A percentile compares a stretch with the other conserved stretches of the same genome.
Conservation (phyloP, 2,113 vertebrate species). For the Cavia porcellus region DNA sequence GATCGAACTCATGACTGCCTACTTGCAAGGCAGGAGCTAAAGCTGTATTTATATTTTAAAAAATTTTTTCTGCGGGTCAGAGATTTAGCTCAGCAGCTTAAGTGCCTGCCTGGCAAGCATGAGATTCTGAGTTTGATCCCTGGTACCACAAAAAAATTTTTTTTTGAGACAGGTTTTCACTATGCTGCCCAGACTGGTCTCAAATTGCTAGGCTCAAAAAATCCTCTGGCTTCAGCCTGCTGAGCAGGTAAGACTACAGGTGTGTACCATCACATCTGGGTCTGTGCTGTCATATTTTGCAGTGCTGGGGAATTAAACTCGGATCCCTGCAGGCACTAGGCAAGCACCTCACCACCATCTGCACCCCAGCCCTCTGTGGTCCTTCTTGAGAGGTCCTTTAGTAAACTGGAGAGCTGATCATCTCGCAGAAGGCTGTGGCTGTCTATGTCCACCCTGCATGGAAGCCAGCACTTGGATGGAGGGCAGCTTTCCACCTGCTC, state of each 20-base stretch:
- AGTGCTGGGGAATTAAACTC: background rate
- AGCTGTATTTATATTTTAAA: background rate
- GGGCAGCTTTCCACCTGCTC: background rate
- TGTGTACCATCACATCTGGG: background rate
- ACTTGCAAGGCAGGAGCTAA: too few relatives aligned
- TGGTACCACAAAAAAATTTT: too few relatives aligned
- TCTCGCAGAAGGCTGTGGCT: background rate
- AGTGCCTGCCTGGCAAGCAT: too few relatives aligned
- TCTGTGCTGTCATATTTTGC: background rate
- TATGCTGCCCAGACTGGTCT: background rate
- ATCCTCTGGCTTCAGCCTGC: background rate
- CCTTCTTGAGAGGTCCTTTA: background rate
- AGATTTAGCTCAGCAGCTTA: too few relatives aligned
- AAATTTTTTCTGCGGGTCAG: too few relatives aligned
- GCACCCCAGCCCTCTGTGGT: background rate
- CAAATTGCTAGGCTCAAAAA: background rate
- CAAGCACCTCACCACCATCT: background rate
- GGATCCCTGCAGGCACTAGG: background rate
- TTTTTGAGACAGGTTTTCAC: background rate
- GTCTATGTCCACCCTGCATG: background rate
- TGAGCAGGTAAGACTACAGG: background rate
- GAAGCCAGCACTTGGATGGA: background rate
- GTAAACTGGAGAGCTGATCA: background rate
- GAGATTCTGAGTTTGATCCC: too few relatives aligned
- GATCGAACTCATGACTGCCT: too few relatives aligned